Evolutionary conservation across 2,797 vertebrate species (phyloP).

Genomic region (Ambastaia sidthimunki): DNA sequence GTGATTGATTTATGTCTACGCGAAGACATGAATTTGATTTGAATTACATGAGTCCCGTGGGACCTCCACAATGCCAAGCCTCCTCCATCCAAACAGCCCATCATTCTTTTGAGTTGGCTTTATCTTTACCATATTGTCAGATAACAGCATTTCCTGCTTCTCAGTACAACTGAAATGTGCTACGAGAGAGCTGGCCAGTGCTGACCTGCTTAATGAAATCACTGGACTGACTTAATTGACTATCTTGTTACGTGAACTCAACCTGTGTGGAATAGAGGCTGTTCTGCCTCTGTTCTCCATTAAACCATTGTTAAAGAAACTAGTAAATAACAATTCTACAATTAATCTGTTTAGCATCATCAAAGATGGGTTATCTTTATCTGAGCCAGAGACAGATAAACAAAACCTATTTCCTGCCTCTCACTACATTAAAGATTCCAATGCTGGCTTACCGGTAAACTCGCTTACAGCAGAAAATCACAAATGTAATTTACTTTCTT

Average conservation of each 20-base stretch:
- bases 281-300: slow-evolving; percentile 6
- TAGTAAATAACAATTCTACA: neutral
- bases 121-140: slow-evolving; percentile 18
- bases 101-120: neutral
- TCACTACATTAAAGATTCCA: neutral
- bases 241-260: slow-evolving; percentile 17
- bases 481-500: neutral
- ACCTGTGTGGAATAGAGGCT: neutral
- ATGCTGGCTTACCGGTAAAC: neutral
- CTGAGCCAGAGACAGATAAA: neutral
- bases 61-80: slow-evolving; percentile 2
- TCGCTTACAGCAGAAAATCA: neutral
- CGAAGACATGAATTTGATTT: slow-evolving; percentile 17
- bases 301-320: slow-evolving; percentile 2
- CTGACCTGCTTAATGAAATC: slow-evolving; percentile 24
- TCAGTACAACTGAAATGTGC: neutral
- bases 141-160: slow-evolving; percentile 10
- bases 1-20: slow-evolving; percentile 22
- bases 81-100: neutral
- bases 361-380: slow-evolving; percentile 42
- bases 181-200: neutral
- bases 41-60: slow-evolving; percentile 12
- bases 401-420: neutral
- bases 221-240: slow-evolving; percentile 8
- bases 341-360: slow-evolving; percentile 46